Conservation (phyloP, 2,888 invertebrate species). For the Isotomurus palustris region DNA sequence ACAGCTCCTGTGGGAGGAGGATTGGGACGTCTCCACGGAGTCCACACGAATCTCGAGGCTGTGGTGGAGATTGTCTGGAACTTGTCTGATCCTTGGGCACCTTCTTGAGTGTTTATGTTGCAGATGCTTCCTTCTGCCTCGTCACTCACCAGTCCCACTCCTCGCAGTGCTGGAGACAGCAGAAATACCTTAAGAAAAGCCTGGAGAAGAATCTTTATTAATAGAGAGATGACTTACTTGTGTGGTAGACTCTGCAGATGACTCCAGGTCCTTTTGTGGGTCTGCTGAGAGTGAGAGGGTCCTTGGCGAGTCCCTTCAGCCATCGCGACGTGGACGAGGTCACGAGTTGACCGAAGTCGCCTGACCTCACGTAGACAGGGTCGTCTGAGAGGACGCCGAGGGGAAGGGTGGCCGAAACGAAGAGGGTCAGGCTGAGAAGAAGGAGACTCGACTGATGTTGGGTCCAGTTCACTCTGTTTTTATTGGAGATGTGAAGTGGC, state of each 20-base stretch:
- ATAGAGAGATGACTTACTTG: constrained; percentile 37
- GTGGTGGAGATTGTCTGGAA: constrained; percentile 55
- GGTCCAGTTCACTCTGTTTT: too few species aligned
- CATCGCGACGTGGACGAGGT: constrained; percentile 77
- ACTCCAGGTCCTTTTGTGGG: constrained; percentile 59
- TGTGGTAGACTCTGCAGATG: constrained; percentile 44
- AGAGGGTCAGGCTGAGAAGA: too few species aligned
- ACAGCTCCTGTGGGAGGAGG: constrained; percentile 66
- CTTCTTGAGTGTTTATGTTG: constrained; percentile 37
- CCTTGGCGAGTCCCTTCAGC: constrained; percentile 56
- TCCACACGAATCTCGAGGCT: constrained; percentile 65
- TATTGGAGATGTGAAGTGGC: too few species aligned
- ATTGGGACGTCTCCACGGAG: constrained; percentile 65
- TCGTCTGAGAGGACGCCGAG: too few species aligned
- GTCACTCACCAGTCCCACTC: constrained; percentile 31
- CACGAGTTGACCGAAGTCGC: constrained; percentile 59
- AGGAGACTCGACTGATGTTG: too few species aligned
- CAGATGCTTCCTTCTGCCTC: constrained; percentile 30
- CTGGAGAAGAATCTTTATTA: not conserved
- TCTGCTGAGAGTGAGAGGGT: constrained; percentile 49
- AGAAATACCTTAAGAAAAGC: not conserved
- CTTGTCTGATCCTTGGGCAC: constrained; percentile 33
- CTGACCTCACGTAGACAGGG: constrained; percentile 5
- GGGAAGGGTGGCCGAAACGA: too few species aligned
- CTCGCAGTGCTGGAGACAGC: constrained; percentile 20